Base-by-base conservation (phyloP, 2,113 vertebrate species). In the Sander vitreus region DNA sequence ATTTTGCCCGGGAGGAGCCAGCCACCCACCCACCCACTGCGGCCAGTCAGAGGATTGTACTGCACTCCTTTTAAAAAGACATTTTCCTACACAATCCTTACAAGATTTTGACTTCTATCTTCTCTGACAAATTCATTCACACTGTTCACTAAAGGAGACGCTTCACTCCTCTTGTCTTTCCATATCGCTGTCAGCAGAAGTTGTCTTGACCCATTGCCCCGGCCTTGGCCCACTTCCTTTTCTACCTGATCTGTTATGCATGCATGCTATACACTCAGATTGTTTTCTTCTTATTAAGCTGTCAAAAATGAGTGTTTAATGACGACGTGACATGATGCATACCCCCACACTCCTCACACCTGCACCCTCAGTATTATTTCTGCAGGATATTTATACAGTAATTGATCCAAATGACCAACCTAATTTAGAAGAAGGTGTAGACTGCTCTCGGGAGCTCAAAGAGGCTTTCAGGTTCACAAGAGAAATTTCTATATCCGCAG, bases 401-500 rank as follows among this genome's bases (percentile, higher is more conserved):
- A 76, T 53, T 70, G 51, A 81, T 78, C 74, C 39, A 48, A 73
- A 70, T 36, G 57, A 73, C 85, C 80, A 78, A 54, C 77, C 57
- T 81, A 14, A 77, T 85, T 77, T 60, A 33, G 60, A 69, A 18
- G 53, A 69, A 54, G 64, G 71, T 67, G 70, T 30, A 59, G 71
- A 76, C 50, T 9, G 57, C 33, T 59, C 60, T 72, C 3, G 2
- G 48, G 30, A 85, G 67, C 84, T 76, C 54, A 73, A 54, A 62
- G 73, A 82, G 68, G 66, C 71, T 80, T 80, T 85, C 51, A 74
- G 68, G 74, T 87, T 89, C 73, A 76, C 80, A 85, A 81, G 87
- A 85, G 15, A 90, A 78, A 84, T 74, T 86, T 89, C 68, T 80
- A 67, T 85, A 91, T 90, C 72, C 71, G 66, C 83, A 90, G 87